A percentile compares a stretch with the other conserved stretches of the same genome.
Evolutionary conservation across 2,888 invertebrate species (phyloP).

Genomic region (Corbicula japonica): DNA sequence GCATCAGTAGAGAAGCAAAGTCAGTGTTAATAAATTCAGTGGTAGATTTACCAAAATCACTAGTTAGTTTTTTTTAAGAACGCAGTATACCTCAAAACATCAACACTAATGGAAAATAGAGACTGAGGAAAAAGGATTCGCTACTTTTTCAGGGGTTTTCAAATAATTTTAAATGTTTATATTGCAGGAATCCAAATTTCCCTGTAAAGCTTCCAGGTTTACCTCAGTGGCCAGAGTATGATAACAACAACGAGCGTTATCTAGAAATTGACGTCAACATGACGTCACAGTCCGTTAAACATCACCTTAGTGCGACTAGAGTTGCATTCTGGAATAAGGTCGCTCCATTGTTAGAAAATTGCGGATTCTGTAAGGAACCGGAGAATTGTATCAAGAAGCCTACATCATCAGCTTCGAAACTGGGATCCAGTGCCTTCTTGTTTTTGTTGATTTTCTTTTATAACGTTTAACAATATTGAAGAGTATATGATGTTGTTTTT

Average conservation of each 20-base stretch:
- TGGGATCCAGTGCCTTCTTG: too few species aligned
- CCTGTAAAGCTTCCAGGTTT: background rate
- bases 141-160: background rate
- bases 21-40: too few species aligned
- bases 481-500: too few species aligned
- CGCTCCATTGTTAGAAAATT: conserved; percentile 26
- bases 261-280: conserved; percentile 41
- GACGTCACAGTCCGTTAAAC: conserved; percentile 41
- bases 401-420: too few species aligned
- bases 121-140: background rate
- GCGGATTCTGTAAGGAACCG: background rate
- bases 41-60: too few species aligned
- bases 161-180: background rate
- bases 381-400: too few species aligned
- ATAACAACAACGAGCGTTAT: conserved; percentile 24
- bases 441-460: too few species aligned
- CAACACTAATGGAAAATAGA: background rate
- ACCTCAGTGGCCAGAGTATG: conserved; percentile 40
- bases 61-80: too few species aligned
- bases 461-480: too few species aligned
- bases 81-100: background rate
- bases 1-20: too few species aligned
- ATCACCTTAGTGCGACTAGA: conserved; percentile 25
- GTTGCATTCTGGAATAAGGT: conserved; percentile 52
- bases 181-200: conserved; percentile 48